Conservation (phyloP, 1,140 invertebrate genomes). For the Drosophila sucinea region DNA sequence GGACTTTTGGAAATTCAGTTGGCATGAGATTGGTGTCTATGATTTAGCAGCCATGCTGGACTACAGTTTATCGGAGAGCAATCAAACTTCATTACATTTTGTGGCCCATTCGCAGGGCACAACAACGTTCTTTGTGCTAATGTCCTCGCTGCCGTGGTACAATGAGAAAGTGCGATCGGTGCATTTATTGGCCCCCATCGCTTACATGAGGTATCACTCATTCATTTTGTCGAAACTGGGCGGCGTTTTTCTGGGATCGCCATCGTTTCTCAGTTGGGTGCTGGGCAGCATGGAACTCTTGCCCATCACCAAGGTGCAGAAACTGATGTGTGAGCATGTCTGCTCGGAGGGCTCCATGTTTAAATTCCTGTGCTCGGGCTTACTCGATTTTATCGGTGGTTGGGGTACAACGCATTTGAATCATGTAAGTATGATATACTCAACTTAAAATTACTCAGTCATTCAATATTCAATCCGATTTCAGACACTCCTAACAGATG, state of each 20-base stretch:
- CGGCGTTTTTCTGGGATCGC: constrained; percentile 65
- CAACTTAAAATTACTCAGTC: background rate
- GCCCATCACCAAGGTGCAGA: constrained; percentile 70
- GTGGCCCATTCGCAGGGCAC: constrained; percentile 87
- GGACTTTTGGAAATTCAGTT: constrained; percentile 87
- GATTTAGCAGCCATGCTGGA: constrained; percentile 89
- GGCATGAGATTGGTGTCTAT: constrained; percentile 88
- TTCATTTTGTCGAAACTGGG: constrained; percentile 84
- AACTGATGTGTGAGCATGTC: constrained; percentile 66
- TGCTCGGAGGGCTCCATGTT: constrained; percentile 66
- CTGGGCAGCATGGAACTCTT: constrained; percentile 71
- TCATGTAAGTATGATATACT: constrained; percentile 52
- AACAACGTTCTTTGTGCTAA: constrained; percentile 85
- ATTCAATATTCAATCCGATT: background rate
- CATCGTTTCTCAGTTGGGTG: constrained; percentile 70
- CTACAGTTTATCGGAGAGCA: constrained; percentile 86
- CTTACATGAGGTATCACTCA: constrained; percentile 84
- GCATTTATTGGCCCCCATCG: constrained; percentile 86
- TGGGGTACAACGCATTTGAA: constrained; percentile 76
- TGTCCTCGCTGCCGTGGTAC: constrained; percentile 85
- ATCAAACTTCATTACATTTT: constrained; percentile 85
- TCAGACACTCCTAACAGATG: constrained; percentile 69
- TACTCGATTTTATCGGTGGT: constrained; percentile 74
- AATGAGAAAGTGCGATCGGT: constrained; percentile 85
- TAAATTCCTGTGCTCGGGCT: constrained; percentile 66